These are phyloP conservation scores for Gasterosteus aculeatus DNA, from an alignment of 2,113 vertebrate species.

Conservation along the genomic window DNA sequence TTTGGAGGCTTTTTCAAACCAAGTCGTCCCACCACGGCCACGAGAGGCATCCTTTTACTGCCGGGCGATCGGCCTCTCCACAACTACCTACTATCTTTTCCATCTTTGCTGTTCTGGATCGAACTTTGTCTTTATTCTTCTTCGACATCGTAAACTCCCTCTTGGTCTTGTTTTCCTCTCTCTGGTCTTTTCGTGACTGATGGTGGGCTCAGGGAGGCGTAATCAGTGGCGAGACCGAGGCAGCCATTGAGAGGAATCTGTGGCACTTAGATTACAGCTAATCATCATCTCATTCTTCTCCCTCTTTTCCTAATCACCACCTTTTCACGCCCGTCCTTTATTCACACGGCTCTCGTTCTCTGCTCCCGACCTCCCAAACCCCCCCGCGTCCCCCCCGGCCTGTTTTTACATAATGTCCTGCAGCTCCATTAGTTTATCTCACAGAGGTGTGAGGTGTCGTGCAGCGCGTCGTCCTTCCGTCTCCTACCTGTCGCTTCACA, in stretches of 20 bases:
- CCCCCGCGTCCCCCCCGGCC: constrained; percentile 30
- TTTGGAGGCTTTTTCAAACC: not conserved
- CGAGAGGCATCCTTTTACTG: not conserved
- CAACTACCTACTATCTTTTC: not conserved
- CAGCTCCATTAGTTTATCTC: constrained; percentile 57
- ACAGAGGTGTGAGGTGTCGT: constrained; percentile 49
- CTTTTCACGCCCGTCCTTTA: constrained; percentile 46
- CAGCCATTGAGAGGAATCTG: constrained; percentile 43
- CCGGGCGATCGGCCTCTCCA: not conserved
- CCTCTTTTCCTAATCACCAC: constrained; percentile 58
- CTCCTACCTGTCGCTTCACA: constrained; percentile 39
- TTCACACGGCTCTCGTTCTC: constrained; percentile 35
- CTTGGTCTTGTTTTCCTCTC: constrained; percentile 35
- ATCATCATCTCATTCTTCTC: constrained; percentile 65
- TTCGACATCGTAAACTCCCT: constrained; percentile 12
- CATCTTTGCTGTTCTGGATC: not conserved
- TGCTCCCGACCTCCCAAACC: constrained; percentile 25
- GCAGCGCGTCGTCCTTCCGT: constrained; percentile 30
- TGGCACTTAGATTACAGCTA: constrained; percentile 55
- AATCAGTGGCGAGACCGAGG: constrained; percentile 56
- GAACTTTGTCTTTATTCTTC: constrained; percentile 13
- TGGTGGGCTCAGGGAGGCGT: constrained; percentile 33
- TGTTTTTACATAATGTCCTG: constrained; percentile 58
- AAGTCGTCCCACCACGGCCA: not conserved
- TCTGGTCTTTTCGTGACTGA: constrained; percentile 28